phyloP scores from a whole-genome alignment of 2,888 invertebrate genomes.

The Listrodromus nycthemerus region DNA sequence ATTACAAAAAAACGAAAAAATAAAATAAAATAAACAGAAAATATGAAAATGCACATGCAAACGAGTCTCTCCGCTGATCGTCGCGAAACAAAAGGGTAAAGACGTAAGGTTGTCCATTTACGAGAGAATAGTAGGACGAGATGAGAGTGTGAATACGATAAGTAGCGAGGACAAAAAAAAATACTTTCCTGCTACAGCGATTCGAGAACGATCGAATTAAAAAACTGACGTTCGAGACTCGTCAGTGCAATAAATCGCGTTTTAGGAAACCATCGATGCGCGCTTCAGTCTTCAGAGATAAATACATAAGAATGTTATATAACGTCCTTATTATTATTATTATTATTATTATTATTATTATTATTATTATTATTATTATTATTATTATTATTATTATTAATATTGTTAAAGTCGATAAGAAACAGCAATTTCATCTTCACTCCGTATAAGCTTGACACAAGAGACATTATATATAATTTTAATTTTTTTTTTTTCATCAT shows the following conservation, averaged over 20 bases:
- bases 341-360: slow-evolving; percentile 44
- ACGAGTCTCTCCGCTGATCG: slow-evolving; percentile 14
- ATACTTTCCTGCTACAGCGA: slow-evolving; percentile 7
- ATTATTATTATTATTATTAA: slow-evolving; percentile 34
- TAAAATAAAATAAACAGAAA: too few species aligned
- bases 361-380: slow-evolving; percentile 43
- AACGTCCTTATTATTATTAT: slow-evolving; percentile 53
- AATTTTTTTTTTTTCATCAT: slow-evolving; percentile 16
- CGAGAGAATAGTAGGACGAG: slow-evolving; percentile 7
- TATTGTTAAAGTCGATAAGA: slow-evolving; percentile 36
- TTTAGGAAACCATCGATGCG: slow-evolving; percentile 41
- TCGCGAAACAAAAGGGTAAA: slow-evolving; percentile 36
- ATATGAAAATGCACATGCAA: slow-evolving; percentile 4
- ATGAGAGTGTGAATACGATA: slow-evolving; percentile 7
- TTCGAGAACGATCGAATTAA: background rate
- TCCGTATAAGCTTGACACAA: slow-evolving; percentile 33
- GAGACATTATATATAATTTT: background rate
- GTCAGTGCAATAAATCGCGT: slow-evolving; percentile 36
- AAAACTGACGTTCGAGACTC: slow-evolving; percentile 26
- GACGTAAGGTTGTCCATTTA: slow-evolving; percentile 16
- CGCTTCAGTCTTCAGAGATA: slow-evolving; percentile 60
- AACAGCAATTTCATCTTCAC: slow-evolving; percentile 36
- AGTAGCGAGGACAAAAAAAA: background rate
- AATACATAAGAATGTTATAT: slow-evolving; percentile 53
- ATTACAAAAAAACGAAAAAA: too few species aligned